phyloP scores from a whole-genome alignment of 2,113 vertebrate genomes.

The Uropsilus gracilis region DNA sequence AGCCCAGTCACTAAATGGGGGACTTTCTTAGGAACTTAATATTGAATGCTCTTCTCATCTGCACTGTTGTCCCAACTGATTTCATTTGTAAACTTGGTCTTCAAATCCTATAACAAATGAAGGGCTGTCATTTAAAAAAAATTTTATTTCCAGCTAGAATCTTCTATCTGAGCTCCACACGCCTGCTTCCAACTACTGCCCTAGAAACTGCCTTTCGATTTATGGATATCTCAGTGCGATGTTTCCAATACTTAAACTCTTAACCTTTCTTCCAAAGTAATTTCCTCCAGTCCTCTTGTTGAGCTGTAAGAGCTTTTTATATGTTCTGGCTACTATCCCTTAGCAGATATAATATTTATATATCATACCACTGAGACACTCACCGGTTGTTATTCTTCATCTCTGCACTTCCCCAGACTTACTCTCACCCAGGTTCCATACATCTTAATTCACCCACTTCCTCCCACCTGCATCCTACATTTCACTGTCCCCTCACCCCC shows the following conservation, averaged over 20 bases:
- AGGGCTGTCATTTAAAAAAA: background rate
- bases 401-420: background rate
- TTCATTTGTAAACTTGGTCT: background rate
- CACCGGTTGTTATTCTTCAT: background rate
- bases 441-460: background rate
- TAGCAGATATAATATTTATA: background rate
- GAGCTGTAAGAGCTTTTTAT: background rate
- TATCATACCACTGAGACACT: background rate
- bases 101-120: background rate
- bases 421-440: background rate
- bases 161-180: background rate
- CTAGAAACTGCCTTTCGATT: background rate
- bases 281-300: background rate
- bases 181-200: background rate
- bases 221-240: background rate
- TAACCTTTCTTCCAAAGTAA: background rate
- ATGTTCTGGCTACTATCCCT: background rate
- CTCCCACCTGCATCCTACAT: background rate
- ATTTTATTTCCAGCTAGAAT: background rate
- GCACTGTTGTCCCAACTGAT: background rate
- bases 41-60: background rate
- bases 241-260: background rate
- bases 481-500: fast-evolving
- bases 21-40: background rate
- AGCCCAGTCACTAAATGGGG: background rate